phyloP scores from a whole-genome alignment of 2,797 vertebrate species.

The Danio tinwini region DNA sequence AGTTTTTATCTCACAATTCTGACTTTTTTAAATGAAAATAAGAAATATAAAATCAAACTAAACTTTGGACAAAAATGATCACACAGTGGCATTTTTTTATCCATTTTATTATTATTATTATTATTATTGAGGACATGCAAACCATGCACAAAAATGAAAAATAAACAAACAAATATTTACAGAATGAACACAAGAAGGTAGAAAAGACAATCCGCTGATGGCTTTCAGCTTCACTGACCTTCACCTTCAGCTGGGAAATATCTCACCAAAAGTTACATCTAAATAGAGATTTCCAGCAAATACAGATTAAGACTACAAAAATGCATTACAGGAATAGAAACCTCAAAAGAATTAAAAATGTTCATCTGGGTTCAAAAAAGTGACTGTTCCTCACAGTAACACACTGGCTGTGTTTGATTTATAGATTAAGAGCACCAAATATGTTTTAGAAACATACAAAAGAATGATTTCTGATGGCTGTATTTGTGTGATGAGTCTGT shows the following conservation, averaged over 20 bases:
- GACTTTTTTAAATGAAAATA: too few species aligned
- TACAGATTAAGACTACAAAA: constrained; percentile 57
- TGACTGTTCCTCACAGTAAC: constrained; percentile 53
- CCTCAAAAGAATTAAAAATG: constrained; percentile 49
- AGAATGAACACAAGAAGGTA: background rate
- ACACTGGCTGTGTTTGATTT: constrained; percentile 36
- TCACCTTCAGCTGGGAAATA: constrained; percentile 42
- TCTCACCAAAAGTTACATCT: constrained; percentile 36
- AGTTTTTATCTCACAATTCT: too few species aligned
- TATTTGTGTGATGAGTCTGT: constrained; percentile 10
- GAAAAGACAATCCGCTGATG: constrained; percentile 27
- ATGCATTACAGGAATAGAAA: constrained; percentile 64
- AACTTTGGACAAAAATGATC: too few species aligned
- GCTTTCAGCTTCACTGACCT: constrained; percentile 48
- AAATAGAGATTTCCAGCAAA: constrained; percentile 47
- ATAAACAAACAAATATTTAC: background rate
- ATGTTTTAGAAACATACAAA: constrained; percentile 60
- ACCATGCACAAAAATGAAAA: background rate
- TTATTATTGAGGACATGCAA: too few species aligned
- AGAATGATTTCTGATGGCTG: constrained; percentile 31
- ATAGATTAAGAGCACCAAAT: constrained; percentile 63
- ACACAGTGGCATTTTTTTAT: too few species aligned
- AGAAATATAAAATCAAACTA: too few species aligned
- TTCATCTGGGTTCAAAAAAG: constrained; percentile 52
- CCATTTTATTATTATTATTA: too few species aligned